Conservation (phyloP, 2,888 invertebrate genomes). For the Erebia epiphron region DNA sequence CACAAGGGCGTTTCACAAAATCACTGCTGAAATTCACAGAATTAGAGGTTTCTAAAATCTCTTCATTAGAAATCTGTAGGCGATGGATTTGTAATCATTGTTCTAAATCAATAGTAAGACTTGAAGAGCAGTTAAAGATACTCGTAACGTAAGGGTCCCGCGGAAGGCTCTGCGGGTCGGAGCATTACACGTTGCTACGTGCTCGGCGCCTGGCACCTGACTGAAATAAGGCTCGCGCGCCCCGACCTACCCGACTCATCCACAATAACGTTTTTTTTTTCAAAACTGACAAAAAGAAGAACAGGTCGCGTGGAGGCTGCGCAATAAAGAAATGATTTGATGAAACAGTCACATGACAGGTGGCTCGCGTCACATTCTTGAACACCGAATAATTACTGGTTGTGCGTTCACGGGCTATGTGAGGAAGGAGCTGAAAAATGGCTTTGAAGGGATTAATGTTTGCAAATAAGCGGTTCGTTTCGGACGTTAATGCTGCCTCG, state of each 20-base stretch:
- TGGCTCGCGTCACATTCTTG: conserved; percentile 74
- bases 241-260: conserved; percentile 79
- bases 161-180: conserved; percentile 58
- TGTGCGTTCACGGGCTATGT: conserved; percentile 62
- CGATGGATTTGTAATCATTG: conserved; percentile 30
- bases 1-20: conserved; percentile 56
- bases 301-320: conserved; percentile 74
- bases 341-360: conserved; percentile 79
- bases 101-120: conserved; percentile 23
- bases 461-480: conserved; percentile 72
- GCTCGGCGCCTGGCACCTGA: conserved; percentile 78
- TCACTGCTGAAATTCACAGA: conserved; percentile 60
- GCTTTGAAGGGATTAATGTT: conserved; percentile 73
- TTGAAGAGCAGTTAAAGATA: conserved; percentile 14
- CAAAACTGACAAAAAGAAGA: conserved; percentile 72
- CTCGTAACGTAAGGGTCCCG: conserved; percentile 31
- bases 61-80: conserved; percentile 38
- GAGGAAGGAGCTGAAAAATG: conserved; percentile 73
- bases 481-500: conserved; percentile 58
- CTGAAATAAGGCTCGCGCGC: conserved; percentile 76
- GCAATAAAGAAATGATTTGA: conserved; percentile 81
- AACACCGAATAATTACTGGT: conserved; percentile 73
- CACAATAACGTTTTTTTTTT: conserved; percentile 70
- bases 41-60: conserved; percentile 33
- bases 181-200: conserved; percentile 61